Evolutionary conservation across 2,113 vertebrate species (phyloP).

Genomic region (Jaculus jaculus): DNA sequence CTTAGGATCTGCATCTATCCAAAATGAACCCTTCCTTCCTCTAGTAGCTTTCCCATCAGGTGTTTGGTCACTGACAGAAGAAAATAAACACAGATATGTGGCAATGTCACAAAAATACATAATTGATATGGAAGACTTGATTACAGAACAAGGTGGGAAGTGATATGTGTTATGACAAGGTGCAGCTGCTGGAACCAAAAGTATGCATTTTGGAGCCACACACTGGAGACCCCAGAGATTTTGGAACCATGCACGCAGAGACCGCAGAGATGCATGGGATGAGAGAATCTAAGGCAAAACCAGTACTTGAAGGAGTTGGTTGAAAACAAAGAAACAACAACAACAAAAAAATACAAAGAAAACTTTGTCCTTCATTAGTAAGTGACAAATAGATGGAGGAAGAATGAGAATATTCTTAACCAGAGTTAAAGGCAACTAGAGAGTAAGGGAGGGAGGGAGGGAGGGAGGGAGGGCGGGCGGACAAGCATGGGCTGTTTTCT

Average conservation of each 20-base stretch:
- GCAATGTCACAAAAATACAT: not conserved
- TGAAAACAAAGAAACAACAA: not conserved
- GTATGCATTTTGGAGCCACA: not conserved
- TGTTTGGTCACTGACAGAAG: no score
- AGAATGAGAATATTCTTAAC: not conserved
- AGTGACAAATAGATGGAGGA: not conserved
- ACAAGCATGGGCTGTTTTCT: not conserved
- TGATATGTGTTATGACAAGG: not conserved
- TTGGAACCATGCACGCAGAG: not conserved
- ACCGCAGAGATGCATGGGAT: not conserved
- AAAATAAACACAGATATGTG: no score
- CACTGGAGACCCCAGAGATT: not conserved
- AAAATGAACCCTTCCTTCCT: not conserved
- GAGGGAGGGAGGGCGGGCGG: accelerated
- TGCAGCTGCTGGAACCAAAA: not conserved
- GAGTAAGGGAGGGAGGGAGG: no score
- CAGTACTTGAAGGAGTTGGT: not conserved
- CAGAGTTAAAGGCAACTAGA: not conserved
- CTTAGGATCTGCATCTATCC: no score
- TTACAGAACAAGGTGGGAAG: not conserved
- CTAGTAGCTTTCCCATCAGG: no score
- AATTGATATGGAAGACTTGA: not conserved
- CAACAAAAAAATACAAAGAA: not conserved
- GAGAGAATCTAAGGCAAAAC: not conserved
- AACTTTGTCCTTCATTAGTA: not conserved